Conservation (phyloP, 2,888 invertebrate species). For the Phytoseiulus persimilis region DNA sequence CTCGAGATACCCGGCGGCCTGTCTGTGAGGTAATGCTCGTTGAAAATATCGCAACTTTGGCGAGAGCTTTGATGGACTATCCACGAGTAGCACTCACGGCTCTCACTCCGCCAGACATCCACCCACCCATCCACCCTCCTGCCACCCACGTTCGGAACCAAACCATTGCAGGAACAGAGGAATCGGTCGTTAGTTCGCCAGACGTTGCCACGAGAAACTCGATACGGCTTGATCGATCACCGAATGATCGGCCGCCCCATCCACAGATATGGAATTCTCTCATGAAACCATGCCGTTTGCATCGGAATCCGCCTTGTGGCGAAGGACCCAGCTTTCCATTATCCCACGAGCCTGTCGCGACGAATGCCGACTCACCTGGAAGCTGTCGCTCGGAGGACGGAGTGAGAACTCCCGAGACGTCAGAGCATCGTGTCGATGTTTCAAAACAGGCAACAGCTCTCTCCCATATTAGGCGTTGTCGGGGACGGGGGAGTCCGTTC, state of each 20-base stretch:
- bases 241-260: not conserved
- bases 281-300: too few species aligned
- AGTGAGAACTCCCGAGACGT: too few species aligned
- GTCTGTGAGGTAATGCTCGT: not conserved
- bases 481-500: not conserved
- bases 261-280: not conserved
- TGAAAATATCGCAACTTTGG: not conserved
- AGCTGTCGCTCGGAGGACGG: too few species aligned
- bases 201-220: not conserved
- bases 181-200: not conserved
- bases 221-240: not conserved
- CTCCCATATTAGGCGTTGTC: not conserved
- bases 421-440: too few species aligned
- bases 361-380: too few species aligned
- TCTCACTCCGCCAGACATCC: not conserved
- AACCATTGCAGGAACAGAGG: not conserved
- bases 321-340: too few species aligned
- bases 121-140: not conserved
- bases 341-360: too few species aligned
- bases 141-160: not conserved
- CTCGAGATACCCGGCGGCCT: not conserved
- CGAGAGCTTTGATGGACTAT: not conserved
- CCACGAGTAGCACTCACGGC: not conserved
- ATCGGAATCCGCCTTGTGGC: too few species aligned
- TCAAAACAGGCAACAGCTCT: too few species aligned